phyloP scores from a whole-genome alignment of 2,888 invertebrate genomes.

The Esperia sulphurella region DNA sequence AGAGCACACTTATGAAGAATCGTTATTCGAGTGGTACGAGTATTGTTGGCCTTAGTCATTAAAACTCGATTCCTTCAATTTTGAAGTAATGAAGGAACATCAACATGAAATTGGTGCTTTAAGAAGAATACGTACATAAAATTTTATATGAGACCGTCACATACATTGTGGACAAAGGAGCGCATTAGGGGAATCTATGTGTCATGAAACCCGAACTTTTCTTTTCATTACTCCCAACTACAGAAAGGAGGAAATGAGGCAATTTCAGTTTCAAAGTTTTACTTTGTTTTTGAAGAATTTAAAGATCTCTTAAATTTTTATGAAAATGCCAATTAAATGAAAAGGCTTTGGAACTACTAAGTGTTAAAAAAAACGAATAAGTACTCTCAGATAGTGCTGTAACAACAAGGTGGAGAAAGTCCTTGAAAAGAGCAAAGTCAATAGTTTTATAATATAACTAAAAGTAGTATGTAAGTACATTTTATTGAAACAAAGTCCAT shows the following conservation, averaged over 20 bases:
- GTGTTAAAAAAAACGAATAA: too few relatives aligned
- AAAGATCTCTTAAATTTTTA: not conserved
- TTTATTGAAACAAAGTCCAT: not conserved
- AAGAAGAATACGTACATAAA: constrained; percentile 42
- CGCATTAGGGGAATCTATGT: constrained; percentile 62
- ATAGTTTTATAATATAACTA: too few relatives aligned
- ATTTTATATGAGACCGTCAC: constrained; percentile 61
- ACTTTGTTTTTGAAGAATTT: not conserved
- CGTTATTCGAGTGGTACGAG: too few relatives aligned
- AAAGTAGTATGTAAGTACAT: too few relatives aligned
- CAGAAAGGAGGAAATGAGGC: constrained; percentile 25
- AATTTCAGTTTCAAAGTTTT: not conserved
- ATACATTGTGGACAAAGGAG: constrained; percentile 64
- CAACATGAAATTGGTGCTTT: constrained; percentile 48
- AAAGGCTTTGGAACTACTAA: too few relatives aligned
- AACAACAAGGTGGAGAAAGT: too few relatives aligned
- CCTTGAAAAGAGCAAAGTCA: too few relatives aligned
- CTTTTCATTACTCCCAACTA: constrained; percentile 53
- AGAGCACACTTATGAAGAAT: too few relatives aligned
- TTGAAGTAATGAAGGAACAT: constrained; percentile 17
- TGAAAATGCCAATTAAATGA: too few relatives aligned
- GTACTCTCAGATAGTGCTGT: too few relatives aligned
- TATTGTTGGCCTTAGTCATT: not conserved
- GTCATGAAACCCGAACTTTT: constrained; percentile 57
- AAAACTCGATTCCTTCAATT: not conserved